Conservation (phyloP, 1,140 invertebrate genomes). For the Sycobia sp. region DNA sequence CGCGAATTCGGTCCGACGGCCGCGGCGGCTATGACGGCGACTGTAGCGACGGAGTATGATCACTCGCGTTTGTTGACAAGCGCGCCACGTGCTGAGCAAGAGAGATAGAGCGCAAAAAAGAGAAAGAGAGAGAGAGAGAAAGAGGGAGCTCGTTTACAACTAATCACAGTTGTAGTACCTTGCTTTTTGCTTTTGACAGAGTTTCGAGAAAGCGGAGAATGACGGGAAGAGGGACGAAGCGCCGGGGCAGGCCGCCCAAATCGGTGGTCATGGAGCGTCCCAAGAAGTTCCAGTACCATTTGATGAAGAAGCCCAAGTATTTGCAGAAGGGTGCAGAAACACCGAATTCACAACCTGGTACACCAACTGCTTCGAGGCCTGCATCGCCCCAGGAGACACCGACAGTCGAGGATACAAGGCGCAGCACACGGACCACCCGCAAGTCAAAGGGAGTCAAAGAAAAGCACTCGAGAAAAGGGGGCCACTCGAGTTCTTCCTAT, state of each 20-base stretch:
- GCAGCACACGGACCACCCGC: constrained; percentile 65
- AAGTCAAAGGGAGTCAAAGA: constrained; percentile 55
- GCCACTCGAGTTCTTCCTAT: constrained; percentile 64
- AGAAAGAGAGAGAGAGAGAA: background rate
- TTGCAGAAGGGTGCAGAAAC: constrained; percentile 72
- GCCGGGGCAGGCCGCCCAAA: constrained; percentile 87
- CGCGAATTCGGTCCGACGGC: constrained; percentile 42
- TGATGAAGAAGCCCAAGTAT: constrained; percentile 92
- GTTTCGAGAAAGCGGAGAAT: constrained; percentile 60
- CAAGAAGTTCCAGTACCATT: constrained; percentile 83
- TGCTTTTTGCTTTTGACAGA: constrained; percentile 36
- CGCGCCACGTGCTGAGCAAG: constrained; percentile 48
- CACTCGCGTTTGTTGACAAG: constrained; percentile 70
- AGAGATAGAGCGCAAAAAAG: constrained; percentile 35
- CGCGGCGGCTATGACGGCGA: constrained; percentile 52
- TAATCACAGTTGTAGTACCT: background rate
- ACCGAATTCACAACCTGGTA: constrained; percentile 69
- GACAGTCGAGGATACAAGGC: constrained; percentile 69
- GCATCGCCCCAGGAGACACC: constrained; percentile 73
- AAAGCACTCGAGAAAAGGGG: constrained; percentile 66
- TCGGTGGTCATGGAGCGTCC: constrained; percentile 81
- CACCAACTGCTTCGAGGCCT: constrained; percentile 76
- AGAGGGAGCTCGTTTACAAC: background rate
- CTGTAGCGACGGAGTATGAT: constrained; percentile 58
- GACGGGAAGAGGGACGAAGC: constrained; percentile 80